Percentiles rank a stretch among this genome's conserved stretches.
Evolutionary conservation across 2,113 vertebrate genomes (phyloP).

Genomic region (Platichthys stellatus): DNA sequence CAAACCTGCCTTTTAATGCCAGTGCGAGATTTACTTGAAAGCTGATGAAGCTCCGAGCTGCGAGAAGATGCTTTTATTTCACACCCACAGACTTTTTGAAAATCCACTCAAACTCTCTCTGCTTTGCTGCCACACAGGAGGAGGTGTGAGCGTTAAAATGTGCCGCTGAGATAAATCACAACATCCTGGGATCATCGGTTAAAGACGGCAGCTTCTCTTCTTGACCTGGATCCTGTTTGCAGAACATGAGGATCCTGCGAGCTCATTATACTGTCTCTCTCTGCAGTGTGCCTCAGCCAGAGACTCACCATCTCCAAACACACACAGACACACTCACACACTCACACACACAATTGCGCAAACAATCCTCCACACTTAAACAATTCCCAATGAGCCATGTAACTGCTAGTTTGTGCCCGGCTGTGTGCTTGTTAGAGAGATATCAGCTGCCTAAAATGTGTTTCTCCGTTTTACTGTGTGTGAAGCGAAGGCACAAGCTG

Average conservation of each 20-base stretch:
- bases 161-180: constrained; percentile 6
- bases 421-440: constrained; percentile 57
- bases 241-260: constrained; percentile 19
- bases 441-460: constrained; percentile 30
- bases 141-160: not conserved
- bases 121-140: not conserved
- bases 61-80: not conserved
- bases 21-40: constrained; percentile 24
- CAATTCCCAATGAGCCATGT: constrained; percentile 68
- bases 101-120: constrained; percentile 9
- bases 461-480: constrained; percentile 32
- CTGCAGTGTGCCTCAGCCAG: constrained; percentile 46
- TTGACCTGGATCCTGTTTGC: constrained; percentile 40
- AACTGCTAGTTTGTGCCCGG: constrained; percentile 58
- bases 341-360: constrained; percentile 43
- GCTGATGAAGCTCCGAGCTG: constrained; percentile 32
- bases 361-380: constrained; percentile 65
- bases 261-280: constrained; percentile 53
- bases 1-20: constrained; percentile 4
- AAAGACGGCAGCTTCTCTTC: not conserved
- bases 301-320: constrained; percentile 25
- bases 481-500: not conserved
- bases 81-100: not conserved
- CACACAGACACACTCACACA: not conserved
- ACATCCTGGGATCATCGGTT: not conserved